Evolutionary conservation across 2,888 invertebrate genomes (phyloP).

Genomic region (Tetropium fuscum): DNA sequence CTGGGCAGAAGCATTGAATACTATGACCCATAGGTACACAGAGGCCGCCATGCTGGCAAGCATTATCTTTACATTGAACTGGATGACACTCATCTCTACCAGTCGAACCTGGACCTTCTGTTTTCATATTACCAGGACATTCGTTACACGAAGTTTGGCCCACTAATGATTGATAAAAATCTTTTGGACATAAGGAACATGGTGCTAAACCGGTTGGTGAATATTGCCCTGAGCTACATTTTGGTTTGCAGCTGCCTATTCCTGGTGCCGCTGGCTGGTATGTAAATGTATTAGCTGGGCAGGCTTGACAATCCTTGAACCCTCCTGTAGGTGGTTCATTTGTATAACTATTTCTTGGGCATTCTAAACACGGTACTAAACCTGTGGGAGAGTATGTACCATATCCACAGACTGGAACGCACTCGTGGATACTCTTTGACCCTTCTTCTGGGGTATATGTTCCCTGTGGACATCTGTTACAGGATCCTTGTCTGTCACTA

Average conservation of each 20-base stretch:
- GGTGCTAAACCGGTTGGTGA: constrained; percentile 94
- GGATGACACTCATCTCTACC: constrained; percentile 89
- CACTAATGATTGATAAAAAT: constrained; percentile 89
- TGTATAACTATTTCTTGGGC: constrained; percentile 92
- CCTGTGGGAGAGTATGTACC: constrained; percentile 97
- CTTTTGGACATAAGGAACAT: constrained; percentile 91
- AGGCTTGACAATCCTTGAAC: constrained; percentile 93
- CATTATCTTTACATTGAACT: constrained; percentile 87
- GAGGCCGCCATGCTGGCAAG: constrained; percentile 92
- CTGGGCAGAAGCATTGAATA: constrained; percentile 90
- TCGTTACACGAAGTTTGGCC: constrained; percentile 90
- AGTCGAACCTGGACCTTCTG: constrained; percentile 82
- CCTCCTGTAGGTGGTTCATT: constrained; percentile 90
- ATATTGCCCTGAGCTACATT: constrained; percentile 91
- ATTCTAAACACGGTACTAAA: constrained; percentile 92
- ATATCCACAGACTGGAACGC: constrained; percentile 94
- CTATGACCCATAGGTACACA: constrained; percentile 90
- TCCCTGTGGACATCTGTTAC: constrained; percentile 91
- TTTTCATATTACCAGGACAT: constrained; percentile 92
- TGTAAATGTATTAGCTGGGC: constrained; percentile 89
- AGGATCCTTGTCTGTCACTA: constrained; percentile 89
- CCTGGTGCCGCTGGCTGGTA: constrained; percentile 92
- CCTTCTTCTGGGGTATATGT: constrained; percentile 94
- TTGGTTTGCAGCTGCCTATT: constrained; percentile 85
- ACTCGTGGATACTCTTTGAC: constrained; percentile 87